A percentile compares a stretch with the other conserved stretches of the same genome.
Conservation (phyloP, 2,888 invertebrate species). For the Temnothorax rugatulus region DNA sequence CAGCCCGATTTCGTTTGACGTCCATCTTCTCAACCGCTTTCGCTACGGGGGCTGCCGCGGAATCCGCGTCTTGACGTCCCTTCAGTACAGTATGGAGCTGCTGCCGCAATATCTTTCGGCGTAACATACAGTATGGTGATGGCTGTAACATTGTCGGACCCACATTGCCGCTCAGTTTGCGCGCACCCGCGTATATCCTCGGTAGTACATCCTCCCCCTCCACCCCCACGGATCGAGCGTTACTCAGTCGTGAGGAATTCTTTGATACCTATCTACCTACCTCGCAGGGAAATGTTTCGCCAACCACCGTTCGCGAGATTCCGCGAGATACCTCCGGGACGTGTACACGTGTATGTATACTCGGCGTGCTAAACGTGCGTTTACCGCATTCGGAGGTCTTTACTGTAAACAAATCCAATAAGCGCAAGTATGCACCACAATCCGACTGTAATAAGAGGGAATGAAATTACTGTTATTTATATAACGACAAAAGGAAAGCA, state of each 20-base stretch:
- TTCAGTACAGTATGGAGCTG: background rate
- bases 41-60: conserved; percentile 25
- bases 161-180: conserved; percentile 46
- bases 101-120: conserved; percentile 56
- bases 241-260: conserved; percentile 61
- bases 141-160: conserved; percentile 58
- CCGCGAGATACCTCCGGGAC: conserved; percentile 42
- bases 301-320: conserved; percentile 53
- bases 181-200: conserved; percentile 27
- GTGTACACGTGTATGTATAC: conserved; percentile 1
- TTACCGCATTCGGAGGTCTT: conserved; percentile 31
- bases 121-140: conserved; percentile 30
- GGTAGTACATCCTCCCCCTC: conserved; percentile 28
- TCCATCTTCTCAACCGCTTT: conserved; percentile 56
- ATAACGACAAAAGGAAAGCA: background rate
- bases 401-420: conserved; percentile 42
- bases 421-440: conserved; percentile 22
- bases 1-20: conserved; percentile 56
- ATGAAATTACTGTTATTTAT: conserved; percentile 43
- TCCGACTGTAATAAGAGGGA: conserved; percentile 16
- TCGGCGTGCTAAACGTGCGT: conserved; percentile 33
- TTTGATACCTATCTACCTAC: conserved; percentile 56
- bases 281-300: conserved; percentile 57
- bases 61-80: conserved; percentile 55
- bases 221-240: conserved; percentile 48